A percentile compares a stretch with the other conserved stretches of the same genome.
Conservation (phyloP, 2,113 vertebrate species). For the Cyprinodon variegatus region DNA sequence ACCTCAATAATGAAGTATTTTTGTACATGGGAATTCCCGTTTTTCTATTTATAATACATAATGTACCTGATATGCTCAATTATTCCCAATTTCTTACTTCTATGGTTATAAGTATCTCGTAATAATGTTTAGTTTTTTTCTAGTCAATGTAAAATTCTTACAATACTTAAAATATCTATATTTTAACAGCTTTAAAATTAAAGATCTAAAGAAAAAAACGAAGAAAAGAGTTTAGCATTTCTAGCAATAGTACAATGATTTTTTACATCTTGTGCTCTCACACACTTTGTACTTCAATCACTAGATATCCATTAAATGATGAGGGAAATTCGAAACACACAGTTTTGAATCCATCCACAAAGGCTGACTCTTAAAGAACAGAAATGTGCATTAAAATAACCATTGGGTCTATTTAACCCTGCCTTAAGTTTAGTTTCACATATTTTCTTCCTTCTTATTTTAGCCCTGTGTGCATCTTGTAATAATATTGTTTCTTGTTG, state of each 20-base stretch:
- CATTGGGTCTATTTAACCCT: slow-evolving; percentile 21
- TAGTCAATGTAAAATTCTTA: not conserved
- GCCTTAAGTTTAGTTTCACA: slow-evolving; percentile 15
- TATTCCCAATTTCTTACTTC: not conserved
- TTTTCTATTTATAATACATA: not conserved
- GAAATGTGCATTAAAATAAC: slow-evolving; percentile 7
- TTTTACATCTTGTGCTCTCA: not conserved
- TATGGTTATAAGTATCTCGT: not conserved
- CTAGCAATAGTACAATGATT: not conserved
- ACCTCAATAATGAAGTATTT: not conserved
- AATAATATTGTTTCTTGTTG: slow-evolving; percentile 22
- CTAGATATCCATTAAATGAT: not conserved
- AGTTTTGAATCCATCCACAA: slow-evolving; percentile 1
- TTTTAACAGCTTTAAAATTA: not conserved
- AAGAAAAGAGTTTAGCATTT: not conserved
- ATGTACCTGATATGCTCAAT: not conserved
- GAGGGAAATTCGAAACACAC: slow-evolving; percentile 7
- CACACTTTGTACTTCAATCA: not conserved
- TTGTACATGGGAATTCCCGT: not conserved
- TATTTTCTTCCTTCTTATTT: slow-evolving; percentile 4
- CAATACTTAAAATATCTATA: no score
- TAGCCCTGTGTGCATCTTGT: slow-evolving; percentile 2
- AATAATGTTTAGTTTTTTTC: not conserved
- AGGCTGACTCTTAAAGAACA: slow-evolving; percentile 8
- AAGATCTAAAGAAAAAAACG: no score